Evolutionary conservation across 2,888 invertebrate species (phyloP), one percentile per base, ranked within the genome.

Genomic region (Diploptera punctata): DNA sequence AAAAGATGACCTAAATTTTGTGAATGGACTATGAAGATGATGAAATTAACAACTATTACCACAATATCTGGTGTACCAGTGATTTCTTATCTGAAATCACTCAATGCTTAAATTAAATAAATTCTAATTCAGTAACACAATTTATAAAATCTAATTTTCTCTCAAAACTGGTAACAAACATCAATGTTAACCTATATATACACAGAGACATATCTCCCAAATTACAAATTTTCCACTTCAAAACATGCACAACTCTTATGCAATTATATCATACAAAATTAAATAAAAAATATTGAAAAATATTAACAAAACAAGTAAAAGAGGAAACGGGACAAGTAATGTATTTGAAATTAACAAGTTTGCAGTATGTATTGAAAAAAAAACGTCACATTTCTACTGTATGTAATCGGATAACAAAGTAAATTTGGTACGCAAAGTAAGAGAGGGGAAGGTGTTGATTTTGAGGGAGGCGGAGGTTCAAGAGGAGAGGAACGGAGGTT

Each of bases 341-440:
- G 57, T 57, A 57, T 57, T 57, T 57, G 26, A 24, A 24, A 31
- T 57, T 57, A 57, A 57, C 57, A 57, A 57, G 57, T 57, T 57
- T 57, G 13, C 29, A 57, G 57, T 29, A 29, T 57, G n/a, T 57
- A n/a, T 29, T 29, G 29, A 26, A 57, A 57, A 57, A 57, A 57
- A n/a, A 29, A 21, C 31, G 57, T 57, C 57, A 57, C 57, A 57
- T 57, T 29, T 29, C 57, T 29, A 29, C 57, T 57, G 29, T 4
- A 29, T 9, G n/a, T 57, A 57, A 57, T 57, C 57, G 57, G 57
- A 57, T 57, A 57, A 29, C 57, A 29, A 57, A 57, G 57, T 57
- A 31, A 57, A 57, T 57, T 57, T 24, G 26, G 21, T 26, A n/a
- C 16, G 29, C 4, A 31, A 57, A 57, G 57, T 26, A 57, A 57